These are phyloP conservation scores for Steinernema khuongi DNA, from an alignment of 1,140 invertebrate species.

Conservation along the genomic window DNA sequence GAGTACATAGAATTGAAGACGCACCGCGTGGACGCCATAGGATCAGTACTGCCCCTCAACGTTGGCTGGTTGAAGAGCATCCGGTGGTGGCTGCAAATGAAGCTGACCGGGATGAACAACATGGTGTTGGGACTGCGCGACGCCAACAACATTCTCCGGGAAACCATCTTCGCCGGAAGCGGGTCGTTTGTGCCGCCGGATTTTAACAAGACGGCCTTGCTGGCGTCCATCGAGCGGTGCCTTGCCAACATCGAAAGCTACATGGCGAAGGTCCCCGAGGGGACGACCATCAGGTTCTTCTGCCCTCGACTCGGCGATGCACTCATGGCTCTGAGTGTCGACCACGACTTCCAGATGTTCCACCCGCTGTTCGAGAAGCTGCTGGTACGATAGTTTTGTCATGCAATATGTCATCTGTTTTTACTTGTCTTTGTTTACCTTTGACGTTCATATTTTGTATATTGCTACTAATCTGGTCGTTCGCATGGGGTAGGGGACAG, in stretches of 20 bases:
- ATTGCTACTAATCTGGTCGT: no score
- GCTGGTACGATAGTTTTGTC: background rate
- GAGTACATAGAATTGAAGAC: background rate
- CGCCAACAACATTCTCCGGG: background rate
- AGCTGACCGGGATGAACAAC: background rate
- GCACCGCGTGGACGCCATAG: background rate
- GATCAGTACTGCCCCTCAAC: background rate
- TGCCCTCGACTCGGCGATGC: background rate
- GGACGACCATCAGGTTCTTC: background rate
- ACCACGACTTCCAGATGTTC: background rate
- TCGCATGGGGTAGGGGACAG: no score
- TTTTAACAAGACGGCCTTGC: background rate
- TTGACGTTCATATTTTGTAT: no score
- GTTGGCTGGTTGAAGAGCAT: background rate
- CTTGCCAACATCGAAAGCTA: background rate
- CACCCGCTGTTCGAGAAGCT: background rate
- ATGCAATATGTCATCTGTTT: no score
- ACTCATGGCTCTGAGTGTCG: background rate
- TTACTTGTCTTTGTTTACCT: no score
- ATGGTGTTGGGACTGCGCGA: background rate
- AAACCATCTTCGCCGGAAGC: background rate
- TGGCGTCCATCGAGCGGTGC: background rate
- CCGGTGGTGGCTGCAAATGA: slow-evolving; percentile 8
- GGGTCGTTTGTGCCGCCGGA: background rate
- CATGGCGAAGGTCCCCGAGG: background rate